Evolutionary conservation across 2,113 vertebrate genomes (phyloP).

Genomic region (Grantiella picta): DNA sequence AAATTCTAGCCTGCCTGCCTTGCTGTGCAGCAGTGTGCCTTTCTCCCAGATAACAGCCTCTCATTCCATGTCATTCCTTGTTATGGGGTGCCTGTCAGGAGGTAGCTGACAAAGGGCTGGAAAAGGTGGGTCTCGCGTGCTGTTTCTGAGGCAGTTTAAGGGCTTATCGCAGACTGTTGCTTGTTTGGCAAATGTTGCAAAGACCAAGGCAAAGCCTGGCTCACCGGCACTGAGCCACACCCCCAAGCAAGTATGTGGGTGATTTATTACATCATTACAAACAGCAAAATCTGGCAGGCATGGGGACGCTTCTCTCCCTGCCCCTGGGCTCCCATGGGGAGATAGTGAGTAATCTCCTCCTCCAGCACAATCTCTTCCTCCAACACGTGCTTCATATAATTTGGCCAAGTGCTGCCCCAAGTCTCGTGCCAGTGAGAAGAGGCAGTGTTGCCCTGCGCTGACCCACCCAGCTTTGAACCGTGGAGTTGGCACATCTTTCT

Average conservation of each 20-base stretch:
- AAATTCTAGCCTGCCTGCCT: background rate
- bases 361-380: background rate
- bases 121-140: background rate
- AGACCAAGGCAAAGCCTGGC: background rate
- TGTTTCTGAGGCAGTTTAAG: background rate
- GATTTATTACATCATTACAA: conserved; percentile 21
- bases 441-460: background rate
- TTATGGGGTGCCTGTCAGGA: background rate
- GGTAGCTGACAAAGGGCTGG: background rate
- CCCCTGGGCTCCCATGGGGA: background rate
- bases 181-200: background rate
- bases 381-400: background rate
- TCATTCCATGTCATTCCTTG: background rate
- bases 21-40: background rate
- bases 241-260: background rate
- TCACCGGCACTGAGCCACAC: background rate
- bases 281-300: conserved; percentile 27
- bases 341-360: background rate
- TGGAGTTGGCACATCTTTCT: background rate
- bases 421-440: background rate
- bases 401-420: background rate
- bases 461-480: background rate
- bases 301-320: conserved; percentile 37
- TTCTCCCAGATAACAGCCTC: background rate
- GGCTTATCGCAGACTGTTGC: background rate